Percentiles rank a stretch among this genome's conserved stretches.
phyloP scores from a whole-genome alignment of 2,888 invertebrate species.

The Macrosoma leucophasiata region DNA sequence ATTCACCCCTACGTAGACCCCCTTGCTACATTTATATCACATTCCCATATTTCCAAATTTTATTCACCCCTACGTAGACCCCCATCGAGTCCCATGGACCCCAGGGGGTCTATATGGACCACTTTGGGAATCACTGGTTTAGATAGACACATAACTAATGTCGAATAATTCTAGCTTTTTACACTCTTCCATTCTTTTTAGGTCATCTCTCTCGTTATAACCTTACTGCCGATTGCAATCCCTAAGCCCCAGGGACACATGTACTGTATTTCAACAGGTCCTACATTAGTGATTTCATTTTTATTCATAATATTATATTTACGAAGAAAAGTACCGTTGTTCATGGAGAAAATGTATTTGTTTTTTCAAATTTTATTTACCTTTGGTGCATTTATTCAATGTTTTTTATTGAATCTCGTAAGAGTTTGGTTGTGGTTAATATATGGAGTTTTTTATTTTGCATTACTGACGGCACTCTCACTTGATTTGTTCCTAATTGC shows the following conservation, averaged over 20 bases:
- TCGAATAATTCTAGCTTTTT: no score
- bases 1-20: no score
- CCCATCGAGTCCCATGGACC: no score
- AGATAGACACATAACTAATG: no score
- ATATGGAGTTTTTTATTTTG: slow-evolving; percentile 60
- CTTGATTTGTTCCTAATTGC: slow-evolving; percentile 64
- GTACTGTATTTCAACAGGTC: slow-evolving; percentile 67
- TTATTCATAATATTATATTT: slow-evolving; percentile 59
- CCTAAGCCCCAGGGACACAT: slow-evolving; percentile 60
- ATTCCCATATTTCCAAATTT: no score
- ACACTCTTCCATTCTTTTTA: slow-evolving; percentile 40
- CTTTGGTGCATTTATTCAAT: slow-evolving; percentile 65
- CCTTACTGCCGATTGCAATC: slow-evolving; percentile 44
- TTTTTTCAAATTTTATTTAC: slow-evolving; percentile 69
- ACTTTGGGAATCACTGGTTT: no score
- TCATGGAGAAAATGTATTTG: slow-evolving; percentile 70
- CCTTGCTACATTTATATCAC: no score
- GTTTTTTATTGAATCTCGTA: slow-evolving; percentile 58
- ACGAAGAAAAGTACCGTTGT: slow-evolving; percentile 58
- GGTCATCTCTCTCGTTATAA: slow-evolving; percentile 51
- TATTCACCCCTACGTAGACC: no score
- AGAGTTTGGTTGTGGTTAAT: slow-evolving; percentile 62
- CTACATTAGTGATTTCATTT: slow-evolving; percentile 59
- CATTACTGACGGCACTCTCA: slow-evolving; percentile 48
- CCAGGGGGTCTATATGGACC: no score